Conservation (phyloP, 1,140 invertebrate species). For the Littorina saxatilis region DNA sequence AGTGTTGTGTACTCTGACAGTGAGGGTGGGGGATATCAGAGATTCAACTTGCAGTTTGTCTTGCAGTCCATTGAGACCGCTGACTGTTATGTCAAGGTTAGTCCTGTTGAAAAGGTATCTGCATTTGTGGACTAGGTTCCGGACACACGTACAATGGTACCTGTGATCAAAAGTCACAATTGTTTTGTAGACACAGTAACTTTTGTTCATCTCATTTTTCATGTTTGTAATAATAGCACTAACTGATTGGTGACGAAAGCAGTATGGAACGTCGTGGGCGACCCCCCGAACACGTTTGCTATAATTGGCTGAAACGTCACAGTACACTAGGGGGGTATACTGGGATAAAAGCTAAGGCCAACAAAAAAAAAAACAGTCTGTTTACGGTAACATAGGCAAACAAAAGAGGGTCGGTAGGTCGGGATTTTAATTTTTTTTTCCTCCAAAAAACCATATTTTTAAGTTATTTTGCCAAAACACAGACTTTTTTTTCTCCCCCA, state of each 20-base stretch:
- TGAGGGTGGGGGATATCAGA: constrained; percentile 22
- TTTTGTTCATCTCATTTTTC: background rate
- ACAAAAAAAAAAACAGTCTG: too few relatives aligned
- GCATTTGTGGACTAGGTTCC: background rate
- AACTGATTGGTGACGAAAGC: background rate
- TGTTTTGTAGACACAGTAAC: background rate
- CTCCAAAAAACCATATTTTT: too few relatives aligned
- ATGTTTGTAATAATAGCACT: background rate
- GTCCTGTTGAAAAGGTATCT: background rate
- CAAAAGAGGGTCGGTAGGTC: too few relatives aligned
- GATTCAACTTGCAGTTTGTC: constrained; percentile 52
- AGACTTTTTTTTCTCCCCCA: too few relatives aligned
- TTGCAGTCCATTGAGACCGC: constrained; percentile 42
- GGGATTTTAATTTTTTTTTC: too few relatives aligned
- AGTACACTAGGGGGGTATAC: too few relatives aligned
- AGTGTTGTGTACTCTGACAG: background rate
- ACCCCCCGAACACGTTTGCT: too few relatives aligned
- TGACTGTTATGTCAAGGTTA: constrained; percentile 50
- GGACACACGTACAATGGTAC: background rate
- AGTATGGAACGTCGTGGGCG: background rate
- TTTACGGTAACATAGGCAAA: too few relatives aligned
- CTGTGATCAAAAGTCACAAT: background rate
- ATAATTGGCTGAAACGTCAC: too few relatives aligned
- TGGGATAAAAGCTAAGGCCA: too few relatives aligned
- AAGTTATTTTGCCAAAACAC: too few relatives aligned